A percentile compares a stretch with the other conserved stretches of the same genome.
Evolutionary conservation across 1,140 invertebrate genomes (phyloP).

Genomic region (Camponotus vicinus): DNA sequence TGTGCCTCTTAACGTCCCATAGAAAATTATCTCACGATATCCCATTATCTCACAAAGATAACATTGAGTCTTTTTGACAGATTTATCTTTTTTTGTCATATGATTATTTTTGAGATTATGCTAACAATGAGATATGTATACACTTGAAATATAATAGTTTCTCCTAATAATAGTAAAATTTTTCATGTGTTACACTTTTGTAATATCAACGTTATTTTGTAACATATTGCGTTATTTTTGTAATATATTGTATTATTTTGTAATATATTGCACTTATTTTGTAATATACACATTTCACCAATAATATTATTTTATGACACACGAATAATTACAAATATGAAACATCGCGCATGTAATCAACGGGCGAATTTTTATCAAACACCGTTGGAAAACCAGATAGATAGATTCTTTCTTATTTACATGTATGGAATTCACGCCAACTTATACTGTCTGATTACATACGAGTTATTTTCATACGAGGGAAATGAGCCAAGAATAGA

Average conservation of each 20-base stretch:
- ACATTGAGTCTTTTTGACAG: background rate
- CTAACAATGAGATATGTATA: background rate
- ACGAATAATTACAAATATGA: background rate
- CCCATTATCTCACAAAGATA: background rate
- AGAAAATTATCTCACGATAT: background rate
- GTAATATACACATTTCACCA: too few relatives aligned
- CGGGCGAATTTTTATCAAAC: background rate
- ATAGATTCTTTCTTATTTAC: background rate
- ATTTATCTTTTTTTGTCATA: background rate
- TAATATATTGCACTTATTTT: too few relatives aligned
- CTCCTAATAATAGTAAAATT: background rate
- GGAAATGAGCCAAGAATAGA: slow-evolving; percentile 12
- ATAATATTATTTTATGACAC: too few relatives aligned
- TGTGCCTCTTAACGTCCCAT: background rate
- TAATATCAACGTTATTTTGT: too few relatives aligned
- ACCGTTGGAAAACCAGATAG: background rate
- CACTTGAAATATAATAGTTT: background rate
- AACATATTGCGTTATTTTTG: too few relatives aligned
- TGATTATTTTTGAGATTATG: background rate
- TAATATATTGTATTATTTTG: too few relatives aligned
- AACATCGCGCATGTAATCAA: background rate
- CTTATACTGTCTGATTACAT: background rate
- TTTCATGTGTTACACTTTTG: background rate
- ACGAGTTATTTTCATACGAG: background rate
- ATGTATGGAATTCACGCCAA: background rate